Base-by-base conservation (phyloP, 2,113 vertebrate species). In the Osmerus eperlanus region DNA sequence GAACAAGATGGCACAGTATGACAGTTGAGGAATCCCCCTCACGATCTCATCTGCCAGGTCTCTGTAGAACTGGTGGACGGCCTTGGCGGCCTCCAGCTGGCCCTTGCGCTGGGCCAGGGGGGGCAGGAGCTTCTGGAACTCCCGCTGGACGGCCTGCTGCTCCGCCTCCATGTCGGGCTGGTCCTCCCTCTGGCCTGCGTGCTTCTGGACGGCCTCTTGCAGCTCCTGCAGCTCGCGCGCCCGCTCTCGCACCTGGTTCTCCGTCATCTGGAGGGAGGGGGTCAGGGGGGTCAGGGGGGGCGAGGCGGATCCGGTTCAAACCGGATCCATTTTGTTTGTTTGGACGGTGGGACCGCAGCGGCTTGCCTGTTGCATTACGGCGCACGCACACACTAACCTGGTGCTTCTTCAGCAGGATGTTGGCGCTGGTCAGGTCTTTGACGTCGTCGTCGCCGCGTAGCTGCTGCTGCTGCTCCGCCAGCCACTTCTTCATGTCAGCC, bases 1-100 rank as follows among this genome's bases (percentile, higher is more conserved):
- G 25, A 51, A 21, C 41, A 59, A 65, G 62, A 23, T 12, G 53
- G 32, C 47, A 51, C 47, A 53, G 18, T 52, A 0, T 56, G 3
- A 65, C 25, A 65, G 6, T 9, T 8, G 32, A 65, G 16, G 15
- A 60, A n/a, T 13, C 21, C 41, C 41, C 56, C 94, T 85, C 78
- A 99, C 97, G 4, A 78, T 93, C 86, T 99, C 96, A 16, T 99
- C 97, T 61, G 95, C 94, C 76, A 99, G 86, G 87, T 99, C 97
- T 71, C 95, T 84, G 81, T 90, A 92, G 23, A 99, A 94, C 86
- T 99, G 97, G 68, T 95, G 93, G 69, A 94, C 89, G 18, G 94
- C 86, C 85, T 92, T 96, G 69, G 91, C 81, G 0, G 90, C 90
- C 81, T 95, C 95, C 78, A 99, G 88, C 55, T 94, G 94, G 80